Percentiles rank a stretch among this genome's conserved stretches.
Conservation (phyloP, 2,888 invertebrate species). For the Pasiphila rectangulata region DNA sequence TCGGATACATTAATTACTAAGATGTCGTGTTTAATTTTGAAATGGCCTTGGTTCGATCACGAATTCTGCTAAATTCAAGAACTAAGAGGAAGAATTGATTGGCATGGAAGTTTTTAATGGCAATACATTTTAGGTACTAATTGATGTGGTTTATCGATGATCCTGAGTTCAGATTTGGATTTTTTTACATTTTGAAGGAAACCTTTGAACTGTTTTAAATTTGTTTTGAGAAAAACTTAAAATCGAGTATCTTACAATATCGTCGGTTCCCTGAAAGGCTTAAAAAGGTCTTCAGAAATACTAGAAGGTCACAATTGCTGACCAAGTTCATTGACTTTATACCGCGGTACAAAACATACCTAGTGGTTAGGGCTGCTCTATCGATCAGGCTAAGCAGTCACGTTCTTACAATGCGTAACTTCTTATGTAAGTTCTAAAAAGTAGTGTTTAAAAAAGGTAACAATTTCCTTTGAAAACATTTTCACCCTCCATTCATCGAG, state of each 20-base stretch:
- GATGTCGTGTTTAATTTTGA: conserved; percentile 10
- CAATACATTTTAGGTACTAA: too few species aligned
- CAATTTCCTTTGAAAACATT: background rate
- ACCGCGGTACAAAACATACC: conserved; percentile 26
- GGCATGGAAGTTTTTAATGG: too few species aligned
- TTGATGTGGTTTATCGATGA: too few species aligned
- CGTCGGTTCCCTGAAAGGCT: conserved; percentile 6
- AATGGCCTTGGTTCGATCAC: background rate
- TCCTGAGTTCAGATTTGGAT: too few species aligned
- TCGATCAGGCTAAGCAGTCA: conserved; percentile 23
- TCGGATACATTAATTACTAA: conserved; percentile 10
- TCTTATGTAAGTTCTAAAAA: conserved; percentile 8
- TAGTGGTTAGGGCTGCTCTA: background rate
- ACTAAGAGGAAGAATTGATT: too few species aligned
- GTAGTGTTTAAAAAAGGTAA: background rate
- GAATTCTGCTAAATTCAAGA: too few species aligned
- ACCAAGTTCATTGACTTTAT: conserved; percentile 41
- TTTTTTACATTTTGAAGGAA: too few species aligned
- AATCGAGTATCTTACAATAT: background rate
- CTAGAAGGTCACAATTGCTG: conserved; percentile 34
- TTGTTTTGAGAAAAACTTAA: background rate
- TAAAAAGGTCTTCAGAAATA: conserved; percentile 23
- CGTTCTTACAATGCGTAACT: conserved; percentile 22
- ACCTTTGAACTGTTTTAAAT: too few species aligned
- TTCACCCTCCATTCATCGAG: background rate